Conservation (phyloP, 2,888 invertebrate genomes). For the Drosophila prolongata region DNA sequence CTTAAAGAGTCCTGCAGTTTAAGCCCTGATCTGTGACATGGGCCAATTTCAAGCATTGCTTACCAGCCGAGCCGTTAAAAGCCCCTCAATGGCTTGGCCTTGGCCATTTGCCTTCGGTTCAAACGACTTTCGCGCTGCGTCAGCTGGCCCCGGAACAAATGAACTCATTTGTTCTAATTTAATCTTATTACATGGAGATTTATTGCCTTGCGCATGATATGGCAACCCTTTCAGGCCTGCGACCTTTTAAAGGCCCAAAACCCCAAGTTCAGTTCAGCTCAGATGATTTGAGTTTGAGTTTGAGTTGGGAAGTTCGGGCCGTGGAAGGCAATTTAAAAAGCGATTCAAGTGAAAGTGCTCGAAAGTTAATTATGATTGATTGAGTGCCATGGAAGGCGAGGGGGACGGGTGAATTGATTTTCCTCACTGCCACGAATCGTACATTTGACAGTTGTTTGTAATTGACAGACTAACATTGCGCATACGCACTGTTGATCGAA, state of each 20-base stretch:
- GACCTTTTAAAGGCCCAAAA: slow-evolving; percentile 1
- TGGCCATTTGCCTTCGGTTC: slow-evolving; percentile 13
- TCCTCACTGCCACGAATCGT: slow-evolving; percentile 43
- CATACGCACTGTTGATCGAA: slow-evolving; percentile 50
- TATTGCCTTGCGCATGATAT: slow-evolving; percentile 64
- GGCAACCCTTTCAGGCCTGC: slow-evolving; percentile 54
- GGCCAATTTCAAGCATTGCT: slow-evolving; percentile 21
- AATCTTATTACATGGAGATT: slow-evolving; percentile 70
- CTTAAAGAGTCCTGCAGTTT: slow-evolving; percentile 11
- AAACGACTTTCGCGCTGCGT: slow-evolving; percentile 26
- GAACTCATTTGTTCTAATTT: slow-evolving; percentile 75
- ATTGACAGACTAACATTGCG: slow-evolving; percentile 60
- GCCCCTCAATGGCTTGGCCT: slow-evolving; percentile 9
- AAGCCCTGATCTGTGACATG: slow-evolving; percentile 23
- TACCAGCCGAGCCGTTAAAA: slow-evolving; percentile 19
- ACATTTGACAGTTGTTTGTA: slow-evolving; percentile 50
- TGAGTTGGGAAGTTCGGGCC: neutral
- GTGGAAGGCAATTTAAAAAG: slow-evolving; percentile 52
- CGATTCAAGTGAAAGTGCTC: slow-evolving; percentile 54
- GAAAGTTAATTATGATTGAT: slow-evolving; percentile 73
- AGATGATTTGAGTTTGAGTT: neutral
- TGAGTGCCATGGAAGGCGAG: slow-evolving; percentile 62
- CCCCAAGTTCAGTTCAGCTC: slow-evolving; percentile 9
- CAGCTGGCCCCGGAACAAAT: slow-evolving; percentile 54
- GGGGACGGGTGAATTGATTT: slow-evolving; percentile 62